These are phyloP conservation scores for Merops nubicus DNA, from an alignment of 2,113 vertebrate genomes.

Conservation along the genomic window DNA sequence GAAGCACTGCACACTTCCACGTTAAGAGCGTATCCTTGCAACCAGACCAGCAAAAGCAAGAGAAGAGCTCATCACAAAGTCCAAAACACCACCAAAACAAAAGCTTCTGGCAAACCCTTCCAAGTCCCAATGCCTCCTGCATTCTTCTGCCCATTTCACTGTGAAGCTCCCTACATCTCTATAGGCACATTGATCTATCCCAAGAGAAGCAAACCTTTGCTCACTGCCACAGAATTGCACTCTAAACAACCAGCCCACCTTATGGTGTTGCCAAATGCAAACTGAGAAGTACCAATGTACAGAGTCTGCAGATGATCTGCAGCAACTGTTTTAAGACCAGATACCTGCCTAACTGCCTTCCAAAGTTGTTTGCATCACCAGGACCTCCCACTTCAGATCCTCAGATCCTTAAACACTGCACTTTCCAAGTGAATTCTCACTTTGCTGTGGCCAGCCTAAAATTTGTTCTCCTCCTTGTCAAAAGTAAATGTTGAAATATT, in stretches of 20 bases:
- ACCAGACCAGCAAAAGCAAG: neutral
- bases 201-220: neutral
- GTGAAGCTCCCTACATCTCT: rapidly evolving
- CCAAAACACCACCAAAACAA: neutral
- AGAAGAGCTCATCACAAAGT: neutral
- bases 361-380: neutral
- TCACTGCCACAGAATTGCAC: neutral
- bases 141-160: neutral
- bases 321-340: neutral
- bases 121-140: neutral
- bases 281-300: neutral
- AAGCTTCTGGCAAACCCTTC: neutral
- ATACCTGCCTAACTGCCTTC: neutral
- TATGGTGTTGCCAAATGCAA: neutral
- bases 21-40: neutral
- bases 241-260: neutral
- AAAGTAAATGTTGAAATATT: neutral
- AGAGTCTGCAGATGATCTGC: neutral
- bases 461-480: neutral
- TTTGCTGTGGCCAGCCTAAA: neutral
- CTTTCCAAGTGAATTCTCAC: neutral
- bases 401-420: neutral
- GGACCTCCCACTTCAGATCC: neutral
- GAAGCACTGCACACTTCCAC: neutral
- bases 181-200: neutral